Conservation (phyloP, 23 tunicate species). For the Diplosoma virens region DNA sequence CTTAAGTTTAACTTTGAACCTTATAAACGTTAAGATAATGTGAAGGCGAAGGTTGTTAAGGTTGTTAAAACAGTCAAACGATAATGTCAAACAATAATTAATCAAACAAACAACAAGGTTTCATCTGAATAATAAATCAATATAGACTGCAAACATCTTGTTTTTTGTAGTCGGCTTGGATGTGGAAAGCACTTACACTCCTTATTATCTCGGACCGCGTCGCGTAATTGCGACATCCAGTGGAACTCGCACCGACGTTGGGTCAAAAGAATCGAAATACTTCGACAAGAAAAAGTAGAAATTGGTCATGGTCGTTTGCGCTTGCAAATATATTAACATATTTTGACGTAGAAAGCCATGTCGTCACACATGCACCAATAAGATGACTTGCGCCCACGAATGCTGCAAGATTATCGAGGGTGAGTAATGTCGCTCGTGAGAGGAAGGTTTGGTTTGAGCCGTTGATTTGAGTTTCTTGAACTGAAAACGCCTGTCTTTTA, state of each 20-base stretch:
- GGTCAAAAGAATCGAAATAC: conserved; percentile 8
- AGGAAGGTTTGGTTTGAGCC: no score
- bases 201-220: conserved; percentile 36
- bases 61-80: no score
- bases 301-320: neutral
- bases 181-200: conserved; percentile 69
- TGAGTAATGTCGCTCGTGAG: no score
- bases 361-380: conserved; percentile 51
- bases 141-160: no score
- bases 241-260: conserved; percentile 4
- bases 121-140: no score
- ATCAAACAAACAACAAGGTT: no score
- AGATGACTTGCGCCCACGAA: conserved; percentile 48
- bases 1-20: no score
- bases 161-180: conserved; percentile 65
- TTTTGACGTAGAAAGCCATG: conserved; percentile 40
- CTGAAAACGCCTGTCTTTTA: no score
- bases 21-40: no score
- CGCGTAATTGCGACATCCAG: conserved; percentile 38
- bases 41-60: no score
- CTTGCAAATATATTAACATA: neutral
- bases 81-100: no score
- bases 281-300: conserved; percentile 50
- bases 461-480: no score
- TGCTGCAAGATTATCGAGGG: conserved; percentile 36